phyloP scores from a whole-genome alignment of 1,140 invertebrate species.

The Propsilocerus akamusi region DNA sequence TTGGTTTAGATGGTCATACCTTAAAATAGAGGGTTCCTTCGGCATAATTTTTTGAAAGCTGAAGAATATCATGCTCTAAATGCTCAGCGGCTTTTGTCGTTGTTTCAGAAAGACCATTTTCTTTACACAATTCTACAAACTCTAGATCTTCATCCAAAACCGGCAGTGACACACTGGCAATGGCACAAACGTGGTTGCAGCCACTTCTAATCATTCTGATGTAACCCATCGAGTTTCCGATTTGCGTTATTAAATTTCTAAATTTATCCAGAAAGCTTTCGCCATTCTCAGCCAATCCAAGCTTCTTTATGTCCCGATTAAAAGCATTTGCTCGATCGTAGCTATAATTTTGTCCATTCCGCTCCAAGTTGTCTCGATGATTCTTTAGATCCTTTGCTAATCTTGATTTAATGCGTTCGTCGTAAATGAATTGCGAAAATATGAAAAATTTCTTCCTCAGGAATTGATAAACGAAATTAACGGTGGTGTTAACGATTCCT shows the following conservation, averaged over 20 bases:
- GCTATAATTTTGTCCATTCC: slow-evolving; percentile 37
- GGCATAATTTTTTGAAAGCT: slow-evolving; percentile 69
- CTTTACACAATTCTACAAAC: slow-evolving; percentile 35
- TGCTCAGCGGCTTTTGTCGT: slow-evolving; percentile 46
- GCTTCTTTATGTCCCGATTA: slow-evolving; percentile 75
- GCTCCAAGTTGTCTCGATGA: slow-evolving; percentile 36
- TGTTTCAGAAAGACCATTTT: slow-evolving; percentile 35
- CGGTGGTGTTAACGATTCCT: background rate
- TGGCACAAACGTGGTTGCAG: slow-evolving; percentile 77
- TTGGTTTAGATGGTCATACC: slow-evolving; percentile 19
- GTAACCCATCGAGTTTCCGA: slow-evolving; percentile 94
- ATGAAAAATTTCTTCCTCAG: background rate
- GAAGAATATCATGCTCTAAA: slow-evolving; percentile 58
- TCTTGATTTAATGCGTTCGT: slow-evolving; percentile 95
- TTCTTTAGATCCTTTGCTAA: slow-evolving; percentile 76
- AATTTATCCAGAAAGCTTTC: slow-evolving; percentile 86
- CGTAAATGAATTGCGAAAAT: slow-evolving; percentile 57
- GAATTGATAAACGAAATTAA: background rate
- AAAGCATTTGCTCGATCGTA: slow-evolving; percentile 92
- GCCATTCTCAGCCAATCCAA: slow-evolving; percentile 70
- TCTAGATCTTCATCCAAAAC: slow-evolving; percentile 51
- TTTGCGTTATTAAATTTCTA: slow-evolving; percentile 77
- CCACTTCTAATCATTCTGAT: slow-evolving; percentile 88
- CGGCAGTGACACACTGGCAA: slow-evolving; percentile 79
- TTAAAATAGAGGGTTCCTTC: slow-evolving; percentile 93